Base-by-base conservation (phyloP, 1,140 invertebrate species). In the Magallana gigas region DNA sequence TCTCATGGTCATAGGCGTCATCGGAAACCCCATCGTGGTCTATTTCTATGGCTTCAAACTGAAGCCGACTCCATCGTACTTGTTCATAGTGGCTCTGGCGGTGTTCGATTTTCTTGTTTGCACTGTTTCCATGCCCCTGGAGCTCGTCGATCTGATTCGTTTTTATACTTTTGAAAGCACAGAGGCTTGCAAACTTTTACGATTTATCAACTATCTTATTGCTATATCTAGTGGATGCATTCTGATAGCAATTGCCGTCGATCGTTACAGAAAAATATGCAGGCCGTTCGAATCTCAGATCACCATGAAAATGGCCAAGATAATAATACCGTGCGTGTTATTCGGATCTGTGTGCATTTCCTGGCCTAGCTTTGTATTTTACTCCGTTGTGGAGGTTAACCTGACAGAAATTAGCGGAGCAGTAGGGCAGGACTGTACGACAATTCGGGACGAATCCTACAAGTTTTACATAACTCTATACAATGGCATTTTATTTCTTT, bases 261-360 rank as follows among this genome's bases (percentile, higher is more conserved):
- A 91, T 59, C 76, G 89, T 36, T 91, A 90, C 68, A 29, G 88
- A n/a, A 90, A 90, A 56, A 87, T 91, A 16, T 91, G 90, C 58
- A 87, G 83, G 57, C 91, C 91, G 8, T 89, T 91, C 48, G 81
- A 87, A 57, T 85, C 29, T 12, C 90, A 91, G 81, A 90, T 90
- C 29, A 86, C 80, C 3, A 59, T 84, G 0, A 84, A 76, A 56
- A 57, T 87, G 60, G 84, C 86, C 8, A 88, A 85, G 68, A 81
- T 89, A 5, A 87, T 90, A 36, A 89, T 85, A 11, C 62, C 87
- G 12, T 7, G 86, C 29, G 71, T 85, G 1, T 58, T 87, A 12
- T 18, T 91, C 12, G 58, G 64, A 2, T 59, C 88, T 4, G 57
- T 88, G 29, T 12, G 83, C 11, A 18, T 88, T 29, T 89, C 91